Base-by-base conservation (phyloP, 2,113 vertebrate species). In the Zapus hudsonius region DNA sequence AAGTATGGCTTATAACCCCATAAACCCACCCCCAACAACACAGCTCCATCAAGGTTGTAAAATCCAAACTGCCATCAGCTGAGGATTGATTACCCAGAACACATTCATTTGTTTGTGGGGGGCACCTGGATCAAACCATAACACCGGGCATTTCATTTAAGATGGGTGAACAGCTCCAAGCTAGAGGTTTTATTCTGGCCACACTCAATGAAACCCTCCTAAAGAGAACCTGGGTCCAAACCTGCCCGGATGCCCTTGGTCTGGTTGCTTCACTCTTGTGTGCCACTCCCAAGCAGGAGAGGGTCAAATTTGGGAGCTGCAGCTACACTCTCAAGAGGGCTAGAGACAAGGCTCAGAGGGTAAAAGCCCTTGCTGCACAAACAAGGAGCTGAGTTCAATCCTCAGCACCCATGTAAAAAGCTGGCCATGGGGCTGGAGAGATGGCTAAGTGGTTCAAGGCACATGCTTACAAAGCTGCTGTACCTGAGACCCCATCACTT, bases 111-210 rank as follows among this genome's bases (percentile, higher is more conserved):
- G n/a, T n/a, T n/a, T n/a, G n/a, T n/a, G n/a, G n/a, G n/a, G n/a
- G n/a, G n/a, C n/a, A n/a, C n/a, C n/a, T n/a, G n/a, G n/a, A n/a
- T n/a, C n/a, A n/a, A n/a, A n/a, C n/a, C n/a, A n/a, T n/a, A n/a
- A n/a, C n/a, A n/a, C n/a, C n/a, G n/a, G n/a, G 31, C 13, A 27
- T 74, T 94, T 92, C 83, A 82, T 17, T 95, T 59, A 85, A 69
- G 88, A 89, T 44, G n/a, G 40, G 64, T 47, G 82, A 95, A 70
- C 55, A 94, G 85, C 72, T 79, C 22, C 13, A 2, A 38, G 23
- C 52, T 82, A 7, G 1, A 63, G 59, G 27, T 25, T 23, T 40
- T 82, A n/a, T 13, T 95, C 87, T 79, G 84, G 63, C 67, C 22
- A 80, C 64, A 67, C 84, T 61, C 82, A 87, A 84, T 9, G 33